Evolutionary conservation across 2,797 vertebrate species (phyloP), one percentile per base, ranked within the genome.

Genomic region (Crypturellus tataupa): DNA sequence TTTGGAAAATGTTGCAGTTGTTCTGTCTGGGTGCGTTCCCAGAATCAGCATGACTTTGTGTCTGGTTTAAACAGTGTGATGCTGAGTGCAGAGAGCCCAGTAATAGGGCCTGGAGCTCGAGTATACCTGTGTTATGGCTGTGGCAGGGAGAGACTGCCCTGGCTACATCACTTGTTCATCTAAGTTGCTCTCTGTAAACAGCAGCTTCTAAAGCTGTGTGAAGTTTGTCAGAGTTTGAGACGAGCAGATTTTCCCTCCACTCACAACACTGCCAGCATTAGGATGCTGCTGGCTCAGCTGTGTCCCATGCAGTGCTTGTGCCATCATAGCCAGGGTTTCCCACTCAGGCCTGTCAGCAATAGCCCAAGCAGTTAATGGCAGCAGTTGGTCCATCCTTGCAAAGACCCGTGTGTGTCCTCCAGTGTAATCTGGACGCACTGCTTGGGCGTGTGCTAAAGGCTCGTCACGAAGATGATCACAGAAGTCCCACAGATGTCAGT

Each of bases 1-100:
- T 81, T 96, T 91, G 72, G 86, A 95, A 97, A 96, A 91, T 94
- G 84, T 93, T 90, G 85, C 73, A 67, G 73, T 90, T 91, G 42
- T 49, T 93, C 91, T 95, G 91, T 94, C 89, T 96, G 89, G 85
- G 90, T 94, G 89, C 90, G 89, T 96, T 95, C 90, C 93, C 55
- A 91, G 85, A 76, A 91, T 85, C 79, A 87, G 70, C 82, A 80
- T 90, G 82, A 91, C 69, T 87, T 83, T 86, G 58, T 95, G 93
- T 97, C 94, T 93, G 82, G 91, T 90, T 94, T 83, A 84, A 96
- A 89, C 37, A 44, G 31, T 19, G 59, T 42, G 33, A 53, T 51
- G 85, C 42, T 67, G 63, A 76, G 40, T 21, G 40, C 35, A 65
- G 40, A 47, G 21, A 93, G 25, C 53, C 15, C 60, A 85, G 56